Percentiles rank a stretch among this genome's conserved stretches.
Evolutionary conservation across 2,113 vertebrate genomes (phyloP).

Genomic region (Notiomystis cincta): DNA sequence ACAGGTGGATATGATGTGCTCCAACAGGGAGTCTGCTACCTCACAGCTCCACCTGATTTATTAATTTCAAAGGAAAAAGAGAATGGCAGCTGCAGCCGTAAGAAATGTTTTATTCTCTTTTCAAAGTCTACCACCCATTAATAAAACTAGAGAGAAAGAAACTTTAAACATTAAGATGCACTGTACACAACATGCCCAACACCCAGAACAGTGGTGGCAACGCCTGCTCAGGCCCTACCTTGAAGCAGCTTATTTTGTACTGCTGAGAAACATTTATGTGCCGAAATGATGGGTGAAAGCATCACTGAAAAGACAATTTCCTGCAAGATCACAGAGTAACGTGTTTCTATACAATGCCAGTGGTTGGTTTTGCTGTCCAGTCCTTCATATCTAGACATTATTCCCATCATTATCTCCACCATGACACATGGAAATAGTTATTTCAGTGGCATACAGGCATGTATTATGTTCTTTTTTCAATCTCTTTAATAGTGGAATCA

Average conservation of each 20-base stretch:
- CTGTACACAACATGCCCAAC: not conserved
- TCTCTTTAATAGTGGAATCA: not conserved
- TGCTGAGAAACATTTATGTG: not conserved
- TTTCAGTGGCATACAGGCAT: conserved; percentile 38
- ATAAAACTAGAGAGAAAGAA: not conserved
- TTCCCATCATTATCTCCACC: conserved; percentile 36
- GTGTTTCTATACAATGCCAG: not conserved
- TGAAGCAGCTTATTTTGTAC: not conserved
- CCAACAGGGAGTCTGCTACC: not conserved
- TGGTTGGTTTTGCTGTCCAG: conserved; percentile 11
- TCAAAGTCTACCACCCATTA: not conserved
- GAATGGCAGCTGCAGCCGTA: not conserved
- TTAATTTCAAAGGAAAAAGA: not conserved
- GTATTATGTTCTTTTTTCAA: conserved; percentile 22
- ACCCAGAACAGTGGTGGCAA: not conserved
- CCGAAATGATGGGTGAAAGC: not conserved
- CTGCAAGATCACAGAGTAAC: not conserved
- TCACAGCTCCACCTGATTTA: not conserved
- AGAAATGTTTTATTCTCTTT: not conserved
- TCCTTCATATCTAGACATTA: not conserved
- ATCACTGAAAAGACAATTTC: not conserved
- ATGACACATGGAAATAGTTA: conserved; percentile 5
- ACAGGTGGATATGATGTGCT: not conserved
- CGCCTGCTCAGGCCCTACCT: not conserved
- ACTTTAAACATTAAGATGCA: not conserved